phyloP scores from a whole-genome alignment of 2,797 vertebrate species.

The Hybognathus amarus region DNA sequence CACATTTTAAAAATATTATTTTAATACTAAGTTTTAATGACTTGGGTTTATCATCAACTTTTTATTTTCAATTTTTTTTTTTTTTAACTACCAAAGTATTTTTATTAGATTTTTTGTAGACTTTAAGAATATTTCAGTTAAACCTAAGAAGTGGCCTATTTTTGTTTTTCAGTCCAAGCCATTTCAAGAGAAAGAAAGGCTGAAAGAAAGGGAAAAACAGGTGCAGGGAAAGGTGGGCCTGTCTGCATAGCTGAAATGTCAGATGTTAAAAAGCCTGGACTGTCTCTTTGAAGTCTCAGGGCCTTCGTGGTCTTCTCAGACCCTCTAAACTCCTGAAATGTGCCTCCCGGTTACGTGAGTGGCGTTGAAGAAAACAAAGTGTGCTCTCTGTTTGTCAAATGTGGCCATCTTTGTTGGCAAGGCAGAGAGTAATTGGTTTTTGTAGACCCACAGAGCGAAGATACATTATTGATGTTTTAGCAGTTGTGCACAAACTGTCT shows the following conservation, averaged over 20 bases:
- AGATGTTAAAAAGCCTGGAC: conserved; percentile 74
- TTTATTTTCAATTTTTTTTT: too few relatives aligned
- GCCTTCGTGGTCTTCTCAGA: conserved; percentile 74
- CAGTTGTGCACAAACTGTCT: conserved; percentile 73
- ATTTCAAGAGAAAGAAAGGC: conserved; percentile 39
- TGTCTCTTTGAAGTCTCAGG: conserved; percentile 78
- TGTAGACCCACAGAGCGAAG: conserved; percentile 77
- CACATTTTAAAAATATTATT: neutral
- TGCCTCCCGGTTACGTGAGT: conserved; percentile 71
- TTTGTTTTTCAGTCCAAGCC: neutral
- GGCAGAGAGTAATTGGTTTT: conserved; percentile 84
- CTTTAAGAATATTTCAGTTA: neutral
- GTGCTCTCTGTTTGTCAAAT: conserved; percentile 81
- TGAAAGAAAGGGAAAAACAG: conserved; percentile 22
- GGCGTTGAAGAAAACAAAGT: conserved; percentile 74
- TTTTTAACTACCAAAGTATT: neutral
- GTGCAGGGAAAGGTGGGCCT: conserved; percentile 75
- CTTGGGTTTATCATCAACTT: neutral
- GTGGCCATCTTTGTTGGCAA: conserved; percentile 79
- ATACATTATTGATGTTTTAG: conserved; percentile 82
- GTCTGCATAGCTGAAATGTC: conserved; percentile 77
- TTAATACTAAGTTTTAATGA: neutral
- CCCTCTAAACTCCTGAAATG: conserved; percentile 72
- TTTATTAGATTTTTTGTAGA: neutral
- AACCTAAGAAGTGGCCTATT: neutral